phyloP scores from a whole-genome alignment of 1,140 invertebrate genomes.

The Halotydeus destructor region DNA sequence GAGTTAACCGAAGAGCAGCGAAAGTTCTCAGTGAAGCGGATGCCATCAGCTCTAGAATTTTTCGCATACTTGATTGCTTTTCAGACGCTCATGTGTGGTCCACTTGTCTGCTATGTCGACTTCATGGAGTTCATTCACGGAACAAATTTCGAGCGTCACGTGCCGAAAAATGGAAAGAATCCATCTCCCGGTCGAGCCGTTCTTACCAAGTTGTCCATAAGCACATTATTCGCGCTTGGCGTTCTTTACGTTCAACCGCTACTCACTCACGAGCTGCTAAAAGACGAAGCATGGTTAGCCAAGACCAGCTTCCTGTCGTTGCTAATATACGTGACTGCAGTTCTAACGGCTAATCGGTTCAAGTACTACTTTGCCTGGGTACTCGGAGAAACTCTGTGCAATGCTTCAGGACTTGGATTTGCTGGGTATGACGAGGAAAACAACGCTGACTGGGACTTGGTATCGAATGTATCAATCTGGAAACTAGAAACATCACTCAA shows the following conservation, averaged over 20 bases:
- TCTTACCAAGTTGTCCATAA: too few species aligned
- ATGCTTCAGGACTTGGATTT: slow-evolving; percentile 77
- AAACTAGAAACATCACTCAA: too few species aligned
- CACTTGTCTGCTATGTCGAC: slow-evolving; percentile 72
- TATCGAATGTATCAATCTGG: too few species aligned
- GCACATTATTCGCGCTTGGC: too few species aligned
- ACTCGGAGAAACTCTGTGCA: slow-evolving; percentile 70
- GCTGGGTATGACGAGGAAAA: slow-evolving; percentile 55
- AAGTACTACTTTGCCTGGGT: slow-evolving; percentile 93
- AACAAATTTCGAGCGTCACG: neutral
- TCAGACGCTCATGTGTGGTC: slow-evolving; percentile 77
- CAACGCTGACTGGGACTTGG: slow-evolving; percentile 51
- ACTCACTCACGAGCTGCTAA: too few species aligned
- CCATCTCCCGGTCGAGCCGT: too few species aligned
- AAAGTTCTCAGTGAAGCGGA: slow-evolving; percentile 27
- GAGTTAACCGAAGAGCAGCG: neutral
- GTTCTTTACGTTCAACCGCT: too few species aligned
- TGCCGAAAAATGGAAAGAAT: too few species aligned
- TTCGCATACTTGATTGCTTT: slow-evolving; percentile 76
- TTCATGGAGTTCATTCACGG: slow-evolving; percentile 77
- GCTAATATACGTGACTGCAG: too few species aligned
- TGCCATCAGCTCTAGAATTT: slow-evolving; percentile 45
- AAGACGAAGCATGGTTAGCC: too few species aligned
- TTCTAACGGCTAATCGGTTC: too few species aligned
- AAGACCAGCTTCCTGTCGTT: too few species aligned